phyloP scores from a whole-genome alignment of 2,888 invertebrate species.

The Cyaniris semiargus region DNA sequence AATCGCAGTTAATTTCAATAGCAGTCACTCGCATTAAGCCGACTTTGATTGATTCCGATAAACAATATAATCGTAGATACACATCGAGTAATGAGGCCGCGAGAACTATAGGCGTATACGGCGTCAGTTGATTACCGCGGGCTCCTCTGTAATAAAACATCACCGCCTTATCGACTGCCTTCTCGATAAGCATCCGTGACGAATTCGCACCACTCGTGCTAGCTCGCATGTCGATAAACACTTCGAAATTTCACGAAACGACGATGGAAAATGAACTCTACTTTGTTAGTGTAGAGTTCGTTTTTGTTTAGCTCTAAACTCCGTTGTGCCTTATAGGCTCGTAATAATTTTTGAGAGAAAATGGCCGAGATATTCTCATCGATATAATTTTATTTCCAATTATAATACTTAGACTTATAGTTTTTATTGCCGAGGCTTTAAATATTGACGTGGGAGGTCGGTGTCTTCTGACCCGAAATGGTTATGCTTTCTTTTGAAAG shows the following conservation, averaged over 20 bases:
- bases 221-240: conserved; percentile 49
- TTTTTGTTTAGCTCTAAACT: conserved; percentile 5
- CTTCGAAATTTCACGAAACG: conserved; percentile 37
- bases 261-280: conserved; percentile 44
- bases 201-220: conserved; percentile 73
- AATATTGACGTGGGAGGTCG: conserved; percentile 27
- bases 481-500: neutral
- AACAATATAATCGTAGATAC: conserved; percentile 46
- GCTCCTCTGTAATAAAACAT: conserved; percentile 71
- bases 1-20: too few species aligned
- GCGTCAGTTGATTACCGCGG: conserved; percentile 62
- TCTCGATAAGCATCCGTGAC: conserved; percentile 78
- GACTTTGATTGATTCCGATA: conserved; percentile 32
- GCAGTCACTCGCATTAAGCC: conserved; percentile 13
- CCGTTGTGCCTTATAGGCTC: conserved; percentile 9
- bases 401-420: conserved; percentile 52
- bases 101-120: conserved; percentile 55
- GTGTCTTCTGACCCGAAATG: neutral
- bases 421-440: conserved; percentile 25
- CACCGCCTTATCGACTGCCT: conserved; percentile 70
- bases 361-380: conserved; percentile 65
- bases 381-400: conserved; percentile 74
- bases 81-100: conserved; percentile 55
- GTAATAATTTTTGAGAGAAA: conserved; percentile 47
- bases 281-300: neutral